Evolutionary conservation across 2,113 vertebrate species (phyloP).

Genomic region (Nyctibius bracteatus): DNA sequence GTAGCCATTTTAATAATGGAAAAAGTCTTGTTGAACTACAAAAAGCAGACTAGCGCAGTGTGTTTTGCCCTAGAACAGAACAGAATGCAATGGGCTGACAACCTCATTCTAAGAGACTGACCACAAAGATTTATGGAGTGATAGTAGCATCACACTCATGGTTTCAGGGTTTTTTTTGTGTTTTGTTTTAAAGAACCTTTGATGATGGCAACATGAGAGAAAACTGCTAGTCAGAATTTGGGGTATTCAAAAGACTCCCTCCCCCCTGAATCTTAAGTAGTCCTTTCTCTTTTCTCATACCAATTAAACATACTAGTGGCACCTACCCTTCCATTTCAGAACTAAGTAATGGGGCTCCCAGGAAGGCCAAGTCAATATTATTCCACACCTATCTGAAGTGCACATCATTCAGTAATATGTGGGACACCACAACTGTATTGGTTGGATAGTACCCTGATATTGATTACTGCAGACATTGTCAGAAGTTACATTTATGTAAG

Average conservation of each 20-base stretch:
- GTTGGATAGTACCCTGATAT: not conserved
- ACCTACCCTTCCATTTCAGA: not conserved
- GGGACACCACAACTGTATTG: not conserved
- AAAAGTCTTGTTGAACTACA: not conserved
- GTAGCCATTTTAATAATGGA: not conserved
- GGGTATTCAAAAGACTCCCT: not conserved
- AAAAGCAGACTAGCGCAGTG: not conserved
- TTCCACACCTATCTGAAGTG: not conserved
- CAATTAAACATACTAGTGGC: not conserved
- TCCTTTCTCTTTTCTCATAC: not conserved
- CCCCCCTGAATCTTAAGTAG: not conserved
- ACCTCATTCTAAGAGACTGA: not conserved
- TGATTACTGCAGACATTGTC: not conserved
- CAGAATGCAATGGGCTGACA: not conserved
- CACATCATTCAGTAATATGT: not conserved
- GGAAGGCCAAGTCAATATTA: not conserved
- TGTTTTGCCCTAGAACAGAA: not conserved
- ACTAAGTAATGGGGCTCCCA: not conserved
- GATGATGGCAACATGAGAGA: not conserved
- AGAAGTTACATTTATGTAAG: not conserved
- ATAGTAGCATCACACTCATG: not conserved
- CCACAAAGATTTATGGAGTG: not conserved
- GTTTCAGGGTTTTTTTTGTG: not conserved
- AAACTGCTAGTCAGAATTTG: not conserved
- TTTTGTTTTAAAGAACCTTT: not conserved